Evolutionary conservation across 2,888 invertebrate species (phyloP).

Genomic region (Pammene aurita): DNA sequence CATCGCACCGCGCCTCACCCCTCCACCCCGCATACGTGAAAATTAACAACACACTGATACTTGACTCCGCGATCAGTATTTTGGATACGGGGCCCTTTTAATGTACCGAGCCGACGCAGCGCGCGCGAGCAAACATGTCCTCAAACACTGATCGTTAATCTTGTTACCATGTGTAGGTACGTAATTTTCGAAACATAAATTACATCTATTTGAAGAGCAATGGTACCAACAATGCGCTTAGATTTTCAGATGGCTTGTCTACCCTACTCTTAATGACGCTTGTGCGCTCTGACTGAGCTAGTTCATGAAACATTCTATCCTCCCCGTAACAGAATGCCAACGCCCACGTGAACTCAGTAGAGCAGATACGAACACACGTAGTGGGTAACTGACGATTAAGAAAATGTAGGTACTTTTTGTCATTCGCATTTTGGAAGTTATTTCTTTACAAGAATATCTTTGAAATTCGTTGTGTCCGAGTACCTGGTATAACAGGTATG

Average conservation of each 20-base stretch:
- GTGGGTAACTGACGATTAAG: background rate
- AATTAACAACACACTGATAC: constrained; percentile 76
- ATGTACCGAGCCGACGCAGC: constrained; percentile 54
- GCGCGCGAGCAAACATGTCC: constrained; percentile 24
- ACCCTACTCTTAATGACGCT: background rate
- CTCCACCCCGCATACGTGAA: constrained; percentile 73
- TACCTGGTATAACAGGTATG: no score
- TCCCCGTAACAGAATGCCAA: constrained; percentile 2
- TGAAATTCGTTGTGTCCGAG: no score
- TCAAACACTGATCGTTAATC: constrained; percentile 11
- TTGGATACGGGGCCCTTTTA: constrained; percentile 64
- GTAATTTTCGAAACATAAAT: background rate
- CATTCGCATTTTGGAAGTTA: no score
- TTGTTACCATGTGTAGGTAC: background rate
- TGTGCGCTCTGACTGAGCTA: no score
- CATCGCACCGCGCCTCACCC: constrained; percentile 73
- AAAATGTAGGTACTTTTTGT: no score
- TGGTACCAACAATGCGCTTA: background rate
- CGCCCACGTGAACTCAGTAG: constrained; percentile 18
- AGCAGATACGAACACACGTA: background rate
- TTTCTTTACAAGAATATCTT: no score
- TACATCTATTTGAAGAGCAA: background rate
- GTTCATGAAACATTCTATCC: background rate
- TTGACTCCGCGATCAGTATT: constrained; percentile 69
- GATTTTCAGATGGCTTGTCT: no score